Percentiles rank a stretch among this genome's conserved stretches.
Evolutionary conservation across 2,797 vertebrate genomes (phyloP).

Genomic region (Rhincodon typus): DNA sequence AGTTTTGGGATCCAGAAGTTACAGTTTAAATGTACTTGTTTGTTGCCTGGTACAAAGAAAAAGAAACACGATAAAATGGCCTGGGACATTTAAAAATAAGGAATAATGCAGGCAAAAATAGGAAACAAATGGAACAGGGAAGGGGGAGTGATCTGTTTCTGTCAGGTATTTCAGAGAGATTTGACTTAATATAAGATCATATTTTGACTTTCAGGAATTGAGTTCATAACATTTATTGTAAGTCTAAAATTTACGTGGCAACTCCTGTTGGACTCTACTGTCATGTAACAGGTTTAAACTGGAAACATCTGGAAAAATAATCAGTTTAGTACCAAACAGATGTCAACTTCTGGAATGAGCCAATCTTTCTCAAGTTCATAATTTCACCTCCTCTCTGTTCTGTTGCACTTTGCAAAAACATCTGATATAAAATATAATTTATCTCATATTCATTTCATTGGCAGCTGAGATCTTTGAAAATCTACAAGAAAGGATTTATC

Average conservation of each 20-base stretch:
- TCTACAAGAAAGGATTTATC: not conserved
- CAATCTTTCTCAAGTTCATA: not conserved
- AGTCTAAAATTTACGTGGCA: not conserved
- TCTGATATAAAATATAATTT: not conserved
- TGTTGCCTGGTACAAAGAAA: not conserved
- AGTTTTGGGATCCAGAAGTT: not conserved
- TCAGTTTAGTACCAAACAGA: not conserved
- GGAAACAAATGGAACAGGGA: not conserved
- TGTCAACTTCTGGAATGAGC: not conserved
- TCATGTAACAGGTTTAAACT: not conserved
- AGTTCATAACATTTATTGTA: not conserved
- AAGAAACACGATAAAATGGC: not conserved
- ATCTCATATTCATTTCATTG: not conserved
- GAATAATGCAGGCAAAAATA: not conserved
- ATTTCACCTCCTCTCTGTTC: not conserved
- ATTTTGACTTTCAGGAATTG: not conserved
- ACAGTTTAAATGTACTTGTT: not conserved
- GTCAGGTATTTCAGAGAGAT: not conserved
- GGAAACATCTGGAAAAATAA: not conserved
- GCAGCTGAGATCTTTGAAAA: not conserved
- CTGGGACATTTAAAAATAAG: not conserved
- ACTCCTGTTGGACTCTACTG: not conserved
- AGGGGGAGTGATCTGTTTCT: no score
- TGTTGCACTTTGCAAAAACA: not conserved
- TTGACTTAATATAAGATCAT: not conserved